phyloP scores from a whole-genome alignment of 1,140 invertebrate genomes.

The Ylistrum balloti region DNA sequence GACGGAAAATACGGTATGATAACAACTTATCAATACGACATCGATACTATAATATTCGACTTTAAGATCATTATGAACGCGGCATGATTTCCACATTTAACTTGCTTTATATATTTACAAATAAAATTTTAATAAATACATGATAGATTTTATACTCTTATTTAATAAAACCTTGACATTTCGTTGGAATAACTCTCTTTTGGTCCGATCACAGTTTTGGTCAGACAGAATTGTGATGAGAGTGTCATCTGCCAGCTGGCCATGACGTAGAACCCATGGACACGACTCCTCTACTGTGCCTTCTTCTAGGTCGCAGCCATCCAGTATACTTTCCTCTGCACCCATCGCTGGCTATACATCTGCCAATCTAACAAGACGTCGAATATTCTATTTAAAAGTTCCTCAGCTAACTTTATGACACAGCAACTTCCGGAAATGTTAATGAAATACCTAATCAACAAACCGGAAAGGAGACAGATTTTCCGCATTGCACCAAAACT shows the following conservation, averaged over 20 bases:
- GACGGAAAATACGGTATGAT: too few relatives aligned
- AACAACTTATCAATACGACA: too few relatives aligned
- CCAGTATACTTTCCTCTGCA: slow-evolving; percentile 72
- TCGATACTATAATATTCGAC: too few relatives aligned
- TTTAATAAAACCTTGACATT: slow-evolving; percentile 69
- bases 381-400: too few relatives aligned
- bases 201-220: slow-evolving; percentile 63
- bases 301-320: slow-evolving; percentile 68
- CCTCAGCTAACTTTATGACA: too few relatives aligned
- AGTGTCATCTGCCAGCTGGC: slow-evolving; percentile 56
- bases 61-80: too few relatives aligned
- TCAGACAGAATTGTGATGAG: slow-evolving; percentile 68
- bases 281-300: slow-evolving; percentile 17
- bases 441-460: not conserved
- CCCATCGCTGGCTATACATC: slow-evolving; percentile 63
- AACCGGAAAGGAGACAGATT: not conserved
- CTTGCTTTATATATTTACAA: too few relatives aligned
- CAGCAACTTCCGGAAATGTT: not conserved
- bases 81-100: too few relatives aligned
- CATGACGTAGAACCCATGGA: slow-evolving; percentile 67
- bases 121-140: too few relatives aligned
- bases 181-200: slow-evolving; percentile 61
- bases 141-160: too few relatives aligned
- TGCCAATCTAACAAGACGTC: too few relatives aligned
- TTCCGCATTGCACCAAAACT: not conserved